Conservation (phyloP, 2,797 vertebrate genomes). For the Melanotaenia trifasciata region DNA sequence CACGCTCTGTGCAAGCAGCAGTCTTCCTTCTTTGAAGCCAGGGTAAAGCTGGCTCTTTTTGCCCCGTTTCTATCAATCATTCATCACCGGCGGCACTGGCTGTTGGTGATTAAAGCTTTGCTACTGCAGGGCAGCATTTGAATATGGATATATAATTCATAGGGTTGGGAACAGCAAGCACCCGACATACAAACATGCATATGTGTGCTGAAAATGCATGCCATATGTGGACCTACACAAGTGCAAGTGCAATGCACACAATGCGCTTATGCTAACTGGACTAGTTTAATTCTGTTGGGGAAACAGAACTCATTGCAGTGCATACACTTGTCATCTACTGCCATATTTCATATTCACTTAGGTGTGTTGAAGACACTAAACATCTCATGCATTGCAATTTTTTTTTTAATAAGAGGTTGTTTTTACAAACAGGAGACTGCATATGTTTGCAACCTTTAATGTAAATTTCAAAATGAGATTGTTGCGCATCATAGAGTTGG, state of each 20-base stretch:
- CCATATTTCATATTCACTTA: conserved; percentile 48
- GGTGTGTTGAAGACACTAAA: conserved; percentile 29
- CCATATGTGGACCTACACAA: conserved; percentile 33
- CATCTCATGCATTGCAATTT: conserved; percentile 39
- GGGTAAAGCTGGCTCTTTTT: conserved; percentile 75
- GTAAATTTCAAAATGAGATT: conserved; percentile 35
- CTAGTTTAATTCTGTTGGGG: conserved; percentile 36
- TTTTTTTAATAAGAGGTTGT: conserved; percentile 41
- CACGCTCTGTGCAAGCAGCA: conserved; percentile 63
- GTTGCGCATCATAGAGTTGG: conserved; percentile 30
- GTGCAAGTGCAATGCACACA: conserved; percentile 8
- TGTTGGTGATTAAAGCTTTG: conserved; percentile 85
- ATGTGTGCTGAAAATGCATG: conserved; percentile 25
- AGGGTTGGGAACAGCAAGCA: conserved; percentile 60
- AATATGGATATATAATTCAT: conserved; percentile 87
- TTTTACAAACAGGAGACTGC: conserved; percentile 28
- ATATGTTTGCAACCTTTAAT: conserved; percentile 26
- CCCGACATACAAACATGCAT: conserved; percentile 38
- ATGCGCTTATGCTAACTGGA: conserved; percentile 22
- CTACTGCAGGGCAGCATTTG: conserved; percentile 79
- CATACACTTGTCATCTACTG: conserved; percentile 37
- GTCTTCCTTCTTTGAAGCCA: conserved; percentile 81
- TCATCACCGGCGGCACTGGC: conserved; percentile 83
- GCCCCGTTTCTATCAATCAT: conserved; percentile 89
- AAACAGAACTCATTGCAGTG: conserved; percentile 31